Evolutionary conservation across 1,140 invertebrate species (phyloP), one percentile per base, ranked within the genome.

Genomic region (Grapholita molesta): DNA sequence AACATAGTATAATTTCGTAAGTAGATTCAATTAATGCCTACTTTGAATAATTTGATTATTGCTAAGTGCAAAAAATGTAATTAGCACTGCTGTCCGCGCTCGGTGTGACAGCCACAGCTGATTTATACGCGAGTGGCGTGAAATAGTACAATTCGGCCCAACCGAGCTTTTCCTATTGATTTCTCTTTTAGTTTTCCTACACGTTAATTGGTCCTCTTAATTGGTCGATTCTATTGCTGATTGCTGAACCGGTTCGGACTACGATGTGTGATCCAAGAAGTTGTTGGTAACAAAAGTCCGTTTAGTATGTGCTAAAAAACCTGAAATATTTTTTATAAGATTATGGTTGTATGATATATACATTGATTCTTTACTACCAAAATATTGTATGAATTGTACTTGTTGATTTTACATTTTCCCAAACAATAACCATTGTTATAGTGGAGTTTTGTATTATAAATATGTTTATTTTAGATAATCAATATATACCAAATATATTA

Each of bases 41-140:
- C n/a, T n/a, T n/a, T n/a, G n/a, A n/a, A n/a, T n/a, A n/a, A n/a
- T n/a, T n/a, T n/a, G n/a, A n/a, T n/a, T n/a, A n/a, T n/a, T n/a
- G n/a, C n/a, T n/a, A 15, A 15, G 42, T 48, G 42, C 42, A 48
- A 48, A 48, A 48, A 48, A 1, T 48, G 7, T 8, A 7, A 38
- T 15, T 38, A 2, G 42, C 42, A 48, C 42, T 48, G 42, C 42
- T 48, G 42, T 48, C 42, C 1, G 15, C 42, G 8, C 42, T 18
- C 5, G 18, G 15, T 48, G 55, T 21, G 55, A 15, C n/a, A 7
- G 12, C 18, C 23, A 9, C 52, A 21, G 55, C 64, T 73, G 76
- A 84, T 82, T 83, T 79, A 71, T 66, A 68, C 68, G 64, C 32
- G 74, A 79, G 73, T 64, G 72, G 80, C 82, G 79, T 84, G 78